phyloP scores from a whole-genome alignment of 2,888 invertebrate genomes.

The Sphaerophoria rueppellii region DNA sequence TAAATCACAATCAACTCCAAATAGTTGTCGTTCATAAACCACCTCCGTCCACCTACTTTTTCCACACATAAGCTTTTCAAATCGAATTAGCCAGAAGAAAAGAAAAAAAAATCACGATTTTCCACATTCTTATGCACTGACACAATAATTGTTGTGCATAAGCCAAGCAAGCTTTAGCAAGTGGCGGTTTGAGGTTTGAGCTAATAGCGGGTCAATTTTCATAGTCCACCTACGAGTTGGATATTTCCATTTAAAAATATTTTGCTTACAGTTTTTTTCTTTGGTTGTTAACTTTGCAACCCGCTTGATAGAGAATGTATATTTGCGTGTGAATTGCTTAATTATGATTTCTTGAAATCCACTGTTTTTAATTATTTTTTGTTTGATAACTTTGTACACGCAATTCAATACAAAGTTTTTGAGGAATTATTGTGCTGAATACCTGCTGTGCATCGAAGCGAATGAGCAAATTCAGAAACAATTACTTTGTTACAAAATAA shows the following conservation, averaged over 20 bases:
- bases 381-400: not conserved
- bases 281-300: not conserved
- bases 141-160: conserved; percentile 47
- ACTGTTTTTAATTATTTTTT: not conserved
- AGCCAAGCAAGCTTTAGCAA: conserved; percentile 31
- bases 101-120: conserved; percentile 55
- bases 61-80: not conserved
- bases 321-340: not conserved
- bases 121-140: conserved; percentile 60
- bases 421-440: conserved; percentile 1
- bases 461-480: not conserved
- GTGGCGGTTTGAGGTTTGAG: conserved; percentile 24
- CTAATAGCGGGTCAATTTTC: conserved; percentile 10
- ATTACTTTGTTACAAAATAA: not conserved
- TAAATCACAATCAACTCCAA: conserved; percentile 33
- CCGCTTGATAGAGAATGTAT: not conserved
- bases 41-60: conserved; percentile 37
- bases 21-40: not conserved
- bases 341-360: not conserved
- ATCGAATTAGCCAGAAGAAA: not conserved
- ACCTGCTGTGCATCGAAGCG: not conserved
- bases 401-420: not conserved
- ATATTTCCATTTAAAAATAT: not conserved
- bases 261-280: not conserved
- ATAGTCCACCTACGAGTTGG: conserved; percentile 12